Conservation (phyloP, 2,888 invertebrate species). For the Bombylius discolor region DNA sequence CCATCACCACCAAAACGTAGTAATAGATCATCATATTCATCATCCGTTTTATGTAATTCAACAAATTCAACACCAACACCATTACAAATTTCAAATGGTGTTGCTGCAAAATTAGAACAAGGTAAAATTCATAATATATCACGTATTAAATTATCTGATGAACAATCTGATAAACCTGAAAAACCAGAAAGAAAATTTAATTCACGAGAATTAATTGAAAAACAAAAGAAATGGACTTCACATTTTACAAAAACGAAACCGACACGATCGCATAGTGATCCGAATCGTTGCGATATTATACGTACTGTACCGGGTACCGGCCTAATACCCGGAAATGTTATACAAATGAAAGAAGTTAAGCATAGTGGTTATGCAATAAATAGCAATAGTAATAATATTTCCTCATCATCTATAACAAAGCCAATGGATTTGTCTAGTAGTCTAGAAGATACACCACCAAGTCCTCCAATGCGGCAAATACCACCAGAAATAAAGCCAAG, state of each 20-base stretch:
- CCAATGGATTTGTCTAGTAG: slow-evolving; percentile 17
- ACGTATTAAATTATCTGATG: slow-evolving; percentile 44
- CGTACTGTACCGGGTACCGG: slow-evolving; percentile 41
- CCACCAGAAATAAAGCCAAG: slow-evolving; percentile 37
- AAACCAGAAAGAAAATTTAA: slow-evolving; percentile 72
- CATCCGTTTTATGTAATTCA: slow-evolving; percentile 19
- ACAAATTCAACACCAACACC: slow-evolving; percentile 21
- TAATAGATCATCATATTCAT: slow-evolving; percentile 23
- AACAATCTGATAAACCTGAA: slow-evolving; percentile 50
- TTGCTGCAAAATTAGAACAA: slow-evolving; percentile 37
- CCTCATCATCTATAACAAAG: slow-evolving; percentile 7
- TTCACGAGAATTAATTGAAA: slow-evolving; percentile 76
- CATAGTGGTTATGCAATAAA: slow-evolving; percentile 7
- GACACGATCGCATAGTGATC: slow-evolving; percentile 48
- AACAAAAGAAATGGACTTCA: slow-evolving; percentile 84
- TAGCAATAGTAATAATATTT: slow-evolving; percentile 5
- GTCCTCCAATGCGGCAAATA: slow-evolving; percentile 29
- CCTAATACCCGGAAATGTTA: slow-evolving; percentile 36
- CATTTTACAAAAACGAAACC: slow-evolving; percentile 72
- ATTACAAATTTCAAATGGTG: slow-evolving; percentile 38
- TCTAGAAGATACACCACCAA: slow-evolving; percentile 24
- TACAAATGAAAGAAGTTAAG: slow-evolving; percentile 23
- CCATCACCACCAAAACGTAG: slow-evolving; percentile 22
- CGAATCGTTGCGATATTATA: slow-evolving; percentile 41
- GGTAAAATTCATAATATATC: slow-evolving; percentile 37